Conservation (phyloP, 2,888 invertebrate species). For the Machimus rusticus region DNA sequence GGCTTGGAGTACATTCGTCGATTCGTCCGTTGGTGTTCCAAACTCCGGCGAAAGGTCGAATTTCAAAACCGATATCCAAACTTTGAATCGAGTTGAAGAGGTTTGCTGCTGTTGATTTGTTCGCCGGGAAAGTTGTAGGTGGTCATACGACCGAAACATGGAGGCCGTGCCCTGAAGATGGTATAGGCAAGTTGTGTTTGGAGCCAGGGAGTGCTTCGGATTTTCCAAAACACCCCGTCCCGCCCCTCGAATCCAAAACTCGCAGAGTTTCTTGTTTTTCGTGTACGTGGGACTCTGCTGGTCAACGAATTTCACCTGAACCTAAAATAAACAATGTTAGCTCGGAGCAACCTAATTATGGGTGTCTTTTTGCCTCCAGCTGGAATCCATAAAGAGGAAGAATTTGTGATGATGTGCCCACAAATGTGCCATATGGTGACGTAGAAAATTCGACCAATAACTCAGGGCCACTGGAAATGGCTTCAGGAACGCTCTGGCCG, state of each 20-base stretch:
- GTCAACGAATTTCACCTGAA: slow-evolving; percentile 84
- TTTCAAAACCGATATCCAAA: slow-evolving; percentile 87
- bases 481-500: slow-evolving; percentile 84
- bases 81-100: slow-evolving; percentile 74
- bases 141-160: slow-evolving; percentile 66
- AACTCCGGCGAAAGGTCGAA: slow-evolving; percentile 80
- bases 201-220: slow-evolving; percentile 84
- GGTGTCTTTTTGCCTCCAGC: slow-evolving; percentile 73
- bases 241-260: slow-evolving; percentile 85
- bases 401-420: slow-evolving; percentile 76
- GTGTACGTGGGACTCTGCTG: slow-evolving; percentile 83
- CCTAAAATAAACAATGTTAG: slow-evolving; percentile 52
- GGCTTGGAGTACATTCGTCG: slow-evolving; percentile 62
- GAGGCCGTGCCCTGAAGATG: slow-evolving; percentile 72
- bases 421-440: slow-evolving; percentile 87
- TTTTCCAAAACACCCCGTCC: slow-evolving; percentile 82
- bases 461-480: slow-evolving; percentile 87
- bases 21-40: slow-evolving; percentile 59
- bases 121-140: slow-evolving; percentile 65
- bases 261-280: slow-evolving; percentile 84
- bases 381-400: slow-evolving; percentile 88
- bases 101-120: slow-evolving; percentile 62
- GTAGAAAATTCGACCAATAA: slow-evolving; percentile 89
- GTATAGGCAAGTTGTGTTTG: slow-evolving; percentile 89
- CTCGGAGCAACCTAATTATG: slow-evolving; percentile 23